Percentiles rank a stretch among this genome's conserved stretches.
Conservation (phyloP, 1,140 invertebrate genomes). For the Camponotus pennsylvanicus region DNA sequence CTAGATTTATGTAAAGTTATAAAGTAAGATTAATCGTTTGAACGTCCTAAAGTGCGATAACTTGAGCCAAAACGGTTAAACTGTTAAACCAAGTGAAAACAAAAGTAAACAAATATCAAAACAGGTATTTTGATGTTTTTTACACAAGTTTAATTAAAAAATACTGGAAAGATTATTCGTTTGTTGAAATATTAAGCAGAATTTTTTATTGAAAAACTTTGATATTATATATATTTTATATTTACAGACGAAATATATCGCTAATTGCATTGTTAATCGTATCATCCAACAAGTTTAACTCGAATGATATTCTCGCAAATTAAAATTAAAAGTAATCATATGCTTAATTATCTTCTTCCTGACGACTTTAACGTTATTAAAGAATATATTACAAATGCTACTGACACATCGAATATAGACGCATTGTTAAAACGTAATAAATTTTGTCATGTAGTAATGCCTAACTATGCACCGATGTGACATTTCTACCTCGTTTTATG, state of each 20-base stretch:
- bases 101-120: background rate
- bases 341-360: constrained; percentile 15
- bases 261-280: constrained; percentile 15
- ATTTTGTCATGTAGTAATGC: constrained; percentile 40
- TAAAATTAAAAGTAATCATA: constrained; percentile 6
- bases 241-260: background rate
- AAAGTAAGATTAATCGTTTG: background rate
- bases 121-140: background rate
- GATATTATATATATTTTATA: constrained; percentile 17
- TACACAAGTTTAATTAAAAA: background rate
- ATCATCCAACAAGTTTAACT: background rate
- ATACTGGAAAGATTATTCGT: constrained; percentile 9
- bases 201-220: constrained; percentile 23
- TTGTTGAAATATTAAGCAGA: constrained; percentile 46
- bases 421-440: constrained; percentile 32
- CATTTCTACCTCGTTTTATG: constrained; percentile 38
- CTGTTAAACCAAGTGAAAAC: background rate
- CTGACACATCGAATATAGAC: background rate
- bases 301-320: background rate
- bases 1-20: background rate
- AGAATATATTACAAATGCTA: background rate
- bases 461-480: background rate
- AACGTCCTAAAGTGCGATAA: too few relatives aligned
- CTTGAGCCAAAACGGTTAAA: background rate
- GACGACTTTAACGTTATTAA: constrained; percentile 1